Base-by-base conservation (phyloP, 2,113 vertebrate genomes). In the Epinephelus cyanopodus region DNA sequence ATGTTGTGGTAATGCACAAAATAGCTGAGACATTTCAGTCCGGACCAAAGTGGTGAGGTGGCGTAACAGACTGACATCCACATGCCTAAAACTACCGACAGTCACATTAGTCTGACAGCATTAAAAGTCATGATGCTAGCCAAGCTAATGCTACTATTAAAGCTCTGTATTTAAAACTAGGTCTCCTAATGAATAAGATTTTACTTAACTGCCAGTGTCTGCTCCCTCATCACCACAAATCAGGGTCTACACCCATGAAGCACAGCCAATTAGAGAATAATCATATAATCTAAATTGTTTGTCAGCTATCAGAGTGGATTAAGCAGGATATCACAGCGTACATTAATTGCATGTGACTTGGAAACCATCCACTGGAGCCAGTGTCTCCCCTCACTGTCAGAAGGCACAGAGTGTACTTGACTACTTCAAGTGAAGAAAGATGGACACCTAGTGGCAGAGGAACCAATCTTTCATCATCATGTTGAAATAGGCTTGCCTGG, bases 371-470 rank as follows among this genome's bases (percentile, higher is more conserved):
- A 50, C 50, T 57, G 67, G 54, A 64, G 63, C 76, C 47, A 39
- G 33, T 53, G 42, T 73, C 7, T 64, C 71, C 54, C 57, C 63
- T 69, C 54, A 12, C 23, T 29, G 48, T 61, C 57, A 2, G 39
- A 10, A 23, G 23, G 19, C 11, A 27, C 54, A 65, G 39, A 21
- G 33, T 18, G 50, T 18, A 2, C 13, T 1, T 60, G 25, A 67
- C 23, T 3, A 23, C 19, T 25, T 21, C n/a, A 45, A 62, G 25
- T 66, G 60, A 70, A 45, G 71, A 75, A 85, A 90, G 60, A 57
- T 50, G 52, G 85, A 86, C 90, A 76, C 60, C 93, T 93, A 85
- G 88, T 89, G 93, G 91, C 57, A 3, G 5, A 70, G 67, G 33
- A 13, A 66, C 39, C 7, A n/a, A 45, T 13, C 4, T 11, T 27